Evolutionary conservation across 2,888 invertebrate species (phyloP), one percentile per base, ranked within the genome.

Genomic region (Lissonota sp.): DNA sequence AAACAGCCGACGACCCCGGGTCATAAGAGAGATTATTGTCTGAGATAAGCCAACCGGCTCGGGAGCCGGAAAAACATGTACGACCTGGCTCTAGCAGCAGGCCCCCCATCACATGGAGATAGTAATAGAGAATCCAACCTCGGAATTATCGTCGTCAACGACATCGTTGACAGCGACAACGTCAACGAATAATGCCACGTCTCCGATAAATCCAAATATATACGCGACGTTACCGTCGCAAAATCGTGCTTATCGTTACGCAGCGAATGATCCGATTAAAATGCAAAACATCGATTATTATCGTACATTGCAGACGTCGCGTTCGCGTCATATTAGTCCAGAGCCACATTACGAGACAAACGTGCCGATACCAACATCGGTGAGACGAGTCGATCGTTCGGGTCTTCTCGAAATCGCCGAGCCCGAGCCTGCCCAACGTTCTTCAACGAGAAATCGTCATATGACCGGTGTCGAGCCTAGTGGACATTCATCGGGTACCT

Each of bases 1-100:
- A 83, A 98, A 98, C 94, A 97, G 98, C 89, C 95, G 98, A 92
- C 97, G 97, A 90, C 95, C 98, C 87, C 95, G 98, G 92, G 98
- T 98, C 93, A 98, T 98, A 91, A 95, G 98, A 88, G 98, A 98
- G 94, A 98, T 98, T 93, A 98, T 98, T 93, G 98, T 98, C 90
- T 97, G 95, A 95, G 91, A 92, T 83, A 91, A 91, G 87, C 91
- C 92, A 74, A 92, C 90, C 91, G 92, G 92, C 91, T 90, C 91
- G 85, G 88, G 91, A 86, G 91, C 92, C 92, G 91, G 91, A 79
- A 91, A 90, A 86, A 89, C 92, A 84, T 88, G 91, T 74, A 92
- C 91, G 55, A 92, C 92, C 70, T 92, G 92, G 92, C 92, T 92
- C 90, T 92, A 92, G 92, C 92, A 92, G 90, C 88, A 91, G 89